Evolutionary conservation across 1,140 invertebrate species (phyloP).

Genomic region (Helicorthomorpha holstii): DNA sequence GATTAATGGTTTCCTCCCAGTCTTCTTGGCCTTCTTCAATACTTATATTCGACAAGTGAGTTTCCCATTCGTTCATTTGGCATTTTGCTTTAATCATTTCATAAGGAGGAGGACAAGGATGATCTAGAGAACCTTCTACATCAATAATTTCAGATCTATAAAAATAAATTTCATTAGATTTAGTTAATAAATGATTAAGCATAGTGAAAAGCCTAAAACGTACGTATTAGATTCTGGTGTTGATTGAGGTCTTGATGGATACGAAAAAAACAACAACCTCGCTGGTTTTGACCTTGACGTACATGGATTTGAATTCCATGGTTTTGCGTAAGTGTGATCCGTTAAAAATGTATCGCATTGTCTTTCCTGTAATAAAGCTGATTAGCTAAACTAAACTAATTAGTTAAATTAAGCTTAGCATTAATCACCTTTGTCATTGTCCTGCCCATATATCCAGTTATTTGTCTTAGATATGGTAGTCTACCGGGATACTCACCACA

Average conservation of each 20-base stretch:
- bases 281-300: slow-evolving; percentile 42
- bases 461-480: no score
- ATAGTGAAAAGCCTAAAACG: slow-evolving; percentile 2
- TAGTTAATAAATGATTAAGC: not conserved
- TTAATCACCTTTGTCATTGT: no score
- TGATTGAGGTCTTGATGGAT: slow-evolving; percentile 15
- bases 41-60: slow-evolving; percentile 40
- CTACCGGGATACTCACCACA: no score
- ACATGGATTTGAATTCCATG: slow-evolving; percentile 50
- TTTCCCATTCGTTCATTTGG: slow-evolving; percentile 55
- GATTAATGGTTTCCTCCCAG: slow-evolving; percentile 40
- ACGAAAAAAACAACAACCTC: slow-evolving; percentile 26
- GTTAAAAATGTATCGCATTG: no score
- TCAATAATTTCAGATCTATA: slow-evolving; percentile 2
- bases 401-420: no score
- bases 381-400: no score
- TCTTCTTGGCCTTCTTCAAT: slow-evolving; percentile 39
- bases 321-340: slow-evolving; percentile 50
- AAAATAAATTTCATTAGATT: slow-evolving; percentile 1
- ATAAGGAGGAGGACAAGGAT: slow-evolving; percentile 25
- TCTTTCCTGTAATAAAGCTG: no score
- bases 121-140: slow-evolving; percentile 1
- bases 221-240: not conserved
- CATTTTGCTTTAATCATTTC: slow-evolving; percentile 42
- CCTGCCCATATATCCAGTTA: no score